A percentile compares a stretch with the other conserved stretches of the same genome.
Evolutionary conservation across 2,888 invertebrate genomes (phyloP).

Genomic region (Sympetrum striolatum): DNA sequence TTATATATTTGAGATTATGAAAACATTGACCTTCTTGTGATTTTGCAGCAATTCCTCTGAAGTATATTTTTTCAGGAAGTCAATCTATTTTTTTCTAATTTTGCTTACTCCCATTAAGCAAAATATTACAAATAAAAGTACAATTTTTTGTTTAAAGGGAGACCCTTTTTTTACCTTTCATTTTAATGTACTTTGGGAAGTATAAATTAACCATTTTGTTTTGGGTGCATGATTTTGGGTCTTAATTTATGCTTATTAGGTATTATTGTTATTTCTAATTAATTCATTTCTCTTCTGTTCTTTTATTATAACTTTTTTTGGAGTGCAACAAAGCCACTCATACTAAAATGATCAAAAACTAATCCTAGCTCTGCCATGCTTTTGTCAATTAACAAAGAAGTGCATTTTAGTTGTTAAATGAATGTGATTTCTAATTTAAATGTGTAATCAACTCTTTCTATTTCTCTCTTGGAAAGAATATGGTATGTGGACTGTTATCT

Average conservation of each 20-base stretch:
- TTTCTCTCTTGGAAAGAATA: not conserved
- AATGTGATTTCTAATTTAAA: slow-evolving; percentile 46
- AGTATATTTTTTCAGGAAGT: too few relatives aligned
- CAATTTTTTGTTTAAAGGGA: too few relatives aligned
- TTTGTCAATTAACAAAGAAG: slow-evolving; percentile 54
- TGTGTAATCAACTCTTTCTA: not conserved
- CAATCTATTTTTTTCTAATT: too few relatives aligned
- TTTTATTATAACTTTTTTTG: slow-evolving; percentile 47
- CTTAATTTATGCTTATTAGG: slow-evolving; percentile 49
- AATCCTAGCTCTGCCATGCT: slow-evolving; percentile 55
- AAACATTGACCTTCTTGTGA: too few relatives aligned
- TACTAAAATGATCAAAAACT: not conserved
- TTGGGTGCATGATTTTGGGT: not conserved
- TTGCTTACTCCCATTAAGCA: too few relatives aligned
- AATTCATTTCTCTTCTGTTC: slow-evolving; percentile 50
- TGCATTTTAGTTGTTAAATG: not conserved
- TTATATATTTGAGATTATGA: too few relatives aligned
- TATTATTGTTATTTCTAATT: slow-evolving; percentile 50
- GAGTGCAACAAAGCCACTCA: slow-evolving; percentile 26
- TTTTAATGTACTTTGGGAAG: too few relatives aligned
- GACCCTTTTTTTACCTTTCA: too few relatives aligned
- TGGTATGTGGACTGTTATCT: not conserved
- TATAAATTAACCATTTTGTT: not conserved
- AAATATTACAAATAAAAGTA: too few relatives aligned
- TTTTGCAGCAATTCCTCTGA: too few relatives aligned